phyloP scores from a whole-genome alignment of 2,113 vertebrate genomes.

The Chaetorhynchus papuensis region DNA sequence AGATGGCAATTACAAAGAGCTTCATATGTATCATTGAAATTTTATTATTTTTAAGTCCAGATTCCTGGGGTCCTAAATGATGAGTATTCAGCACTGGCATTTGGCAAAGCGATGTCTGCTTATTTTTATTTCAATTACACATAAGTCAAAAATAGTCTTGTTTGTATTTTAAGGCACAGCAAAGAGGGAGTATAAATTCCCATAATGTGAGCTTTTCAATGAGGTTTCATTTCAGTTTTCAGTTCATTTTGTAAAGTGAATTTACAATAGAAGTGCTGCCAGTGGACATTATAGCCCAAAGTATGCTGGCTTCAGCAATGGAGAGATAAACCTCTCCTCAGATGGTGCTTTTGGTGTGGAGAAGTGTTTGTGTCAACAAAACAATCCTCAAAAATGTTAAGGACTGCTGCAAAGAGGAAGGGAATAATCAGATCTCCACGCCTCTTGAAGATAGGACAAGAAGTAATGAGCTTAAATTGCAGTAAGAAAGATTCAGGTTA shows the following conservation, averaged over 20 bases:
- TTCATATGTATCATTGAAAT: not conserved
- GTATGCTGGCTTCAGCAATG: not conserved
- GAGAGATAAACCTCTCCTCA: conserved; percentile 12
- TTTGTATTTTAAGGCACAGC: conserved; percentile 14
- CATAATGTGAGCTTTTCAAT: not conserved
- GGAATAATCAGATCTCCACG: not conserved
- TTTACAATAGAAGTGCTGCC: not conserved
- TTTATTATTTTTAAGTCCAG: not conserved
- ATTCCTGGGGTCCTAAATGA: not conserved
- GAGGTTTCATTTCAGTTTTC: conserved; percentile 23
- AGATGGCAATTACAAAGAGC: not conserved
- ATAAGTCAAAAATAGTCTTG: not conserved
- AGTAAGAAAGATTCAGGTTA: not conserved
- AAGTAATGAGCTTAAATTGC: conserved; percentile 34
- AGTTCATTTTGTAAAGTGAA: not conserved
- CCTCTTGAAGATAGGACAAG: conserved; percentile 5
- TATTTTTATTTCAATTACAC: conserved; percentile 15
- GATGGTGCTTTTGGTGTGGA: not conserved
- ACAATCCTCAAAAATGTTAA: not conserved
- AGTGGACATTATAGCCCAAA: not conserved
- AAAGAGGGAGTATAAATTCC: conserved; percentile 30
- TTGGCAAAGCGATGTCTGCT: not conserved
- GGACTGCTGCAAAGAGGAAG: conserved; percentile 11
- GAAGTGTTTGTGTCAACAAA: conserved; percentile 22
- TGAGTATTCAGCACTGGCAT: not conserved